Evolutionary conservation across 1,140 invertebrate species (phyloP).

Genomic region (Battus philenor): DNA sequence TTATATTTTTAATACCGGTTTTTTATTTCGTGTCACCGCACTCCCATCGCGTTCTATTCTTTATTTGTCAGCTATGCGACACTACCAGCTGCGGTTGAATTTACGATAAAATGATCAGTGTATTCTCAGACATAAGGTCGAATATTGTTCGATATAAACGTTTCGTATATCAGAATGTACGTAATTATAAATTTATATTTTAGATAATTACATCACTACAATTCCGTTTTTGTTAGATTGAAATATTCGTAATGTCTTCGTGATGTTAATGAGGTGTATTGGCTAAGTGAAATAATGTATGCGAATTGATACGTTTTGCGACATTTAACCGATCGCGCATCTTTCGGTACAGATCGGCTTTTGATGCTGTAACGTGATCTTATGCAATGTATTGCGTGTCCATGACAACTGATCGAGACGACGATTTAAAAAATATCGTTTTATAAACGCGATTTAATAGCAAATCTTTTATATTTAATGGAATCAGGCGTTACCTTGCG

Average conservation of each 20-base stretch:
- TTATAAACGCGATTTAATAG: too few species aligned
- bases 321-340: too few species aligned
- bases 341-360: too few species aligned
- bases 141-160: background rate
- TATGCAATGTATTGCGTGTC: too few species aligned
- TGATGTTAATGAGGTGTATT: slow-evolving; percentile 7
- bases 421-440: too few species aligned
- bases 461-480: too few species aligned
- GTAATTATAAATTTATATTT: slow-evolving; percentile 36
- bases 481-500: too few species aligned
- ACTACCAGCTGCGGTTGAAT: slow-evolving; percentile 3
- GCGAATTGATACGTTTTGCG: slow-evolving; percentile 4
- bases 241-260: slow-evolving; percentile 15
- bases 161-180: slow-evolving; percentile 1
- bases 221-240: slow-evolving; percentile 13
- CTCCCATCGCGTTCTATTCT: slow-evolving; percentile 33
- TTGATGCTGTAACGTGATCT: too few species aligned
- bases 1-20: slow-evolving; percentile 62
- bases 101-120: background rate
- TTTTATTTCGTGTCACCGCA: slow-evolving; percentile 49
- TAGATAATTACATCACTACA: slow-evolving; percentile 39
- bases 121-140: background rate
- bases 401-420: too few species aligned
- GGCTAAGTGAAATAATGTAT: slow-evolving; percentile 13
- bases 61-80: slow-evolving; percentile 27